A percentile compares a stretch with the other conserved stretches of the same genome.
Conservation (phyloP, 2,797 vertebrate genomes). For the Diplodus sargus region DNA sequence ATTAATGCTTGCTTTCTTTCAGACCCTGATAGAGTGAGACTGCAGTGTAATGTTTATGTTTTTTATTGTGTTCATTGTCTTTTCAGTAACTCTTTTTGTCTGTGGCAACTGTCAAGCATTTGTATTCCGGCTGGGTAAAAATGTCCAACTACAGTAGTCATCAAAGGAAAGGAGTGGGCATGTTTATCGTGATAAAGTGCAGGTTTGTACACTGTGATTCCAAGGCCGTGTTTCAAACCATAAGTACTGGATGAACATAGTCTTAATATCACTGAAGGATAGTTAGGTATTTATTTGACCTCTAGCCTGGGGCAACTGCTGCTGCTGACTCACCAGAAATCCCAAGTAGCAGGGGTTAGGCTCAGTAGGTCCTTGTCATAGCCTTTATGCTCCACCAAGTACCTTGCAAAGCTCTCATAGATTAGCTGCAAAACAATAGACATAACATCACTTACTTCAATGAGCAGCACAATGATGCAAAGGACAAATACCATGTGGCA, state of each 20-base stretch:
- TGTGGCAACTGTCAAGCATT: no score
- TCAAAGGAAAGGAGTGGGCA: background rate
- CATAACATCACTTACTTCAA: constrained; percentile 3
- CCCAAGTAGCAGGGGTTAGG: constrained; percentile 90
- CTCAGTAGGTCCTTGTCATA: constrained; percentile 92
- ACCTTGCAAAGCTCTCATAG: constrained; percentile 95
- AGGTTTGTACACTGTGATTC: background rate
- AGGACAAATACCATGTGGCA: background rate
- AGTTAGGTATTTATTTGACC: background rate
- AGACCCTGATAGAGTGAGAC: background rate
- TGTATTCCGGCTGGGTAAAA: constrained; percentile 6
- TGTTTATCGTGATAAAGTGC: constrained; percentile 1
- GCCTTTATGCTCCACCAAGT: constrained; percentile 91
- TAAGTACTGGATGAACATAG: background rate
- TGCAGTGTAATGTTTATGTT: background rate
- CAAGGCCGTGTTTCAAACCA: background rate
- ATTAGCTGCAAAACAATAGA: constrained; percentile 87
- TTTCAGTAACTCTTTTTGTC: no score
- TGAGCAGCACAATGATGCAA: background rate
- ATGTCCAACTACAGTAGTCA: background rate
- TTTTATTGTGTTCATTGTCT: no score
- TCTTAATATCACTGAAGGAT: background rate
- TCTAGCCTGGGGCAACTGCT: background rate
- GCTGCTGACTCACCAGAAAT: constrained; percentile 91
- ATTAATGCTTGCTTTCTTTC: background rate